Base-by-base conservation (phyloP, 2,888 invertebrate species). In the Eupeodes luniger region DNA sequence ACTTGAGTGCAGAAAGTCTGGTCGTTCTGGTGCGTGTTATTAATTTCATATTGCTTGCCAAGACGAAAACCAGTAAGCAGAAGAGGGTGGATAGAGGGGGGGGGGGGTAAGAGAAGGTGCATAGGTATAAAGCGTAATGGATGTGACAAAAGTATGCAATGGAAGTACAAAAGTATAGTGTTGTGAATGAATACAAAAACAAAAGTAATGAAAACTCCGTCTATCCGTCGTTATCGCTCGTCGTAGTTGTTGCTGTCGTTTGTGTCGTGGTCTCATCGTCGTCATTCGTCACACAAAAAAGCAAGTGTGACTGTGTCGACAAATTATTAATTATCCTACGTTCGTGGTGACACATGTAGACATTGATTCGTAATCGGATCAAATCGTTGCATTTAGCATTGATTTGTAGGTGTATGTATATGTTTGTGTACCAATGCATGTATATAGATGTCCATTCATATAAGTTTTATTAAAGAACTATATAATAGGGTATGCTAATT, bases 341-440 rank as follows among this genome's bases (percentile, higher is more conserved):
- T 78, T 40, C 85, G 85, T 81, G 74, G 85, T 85, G 85, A 88
- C 88, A 88, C 88, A 88, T 78, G 88, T 88, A 88, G 84, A 85
- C 81, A 85, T 85, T 88, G 88, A 85, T 85, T 85, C 81, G 88
- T 88, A 88, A 88, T 88, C 84, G 88, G 81, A 88, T 88, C 81
- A 88, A 88, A 88, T 81, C 78, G 81, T 81, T 85, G 81, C 88
- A 81, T 85, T 88, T 81, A 88, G 85, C 81, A 85, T 78, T 84
- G 84, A 81, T 77, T 77, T 84, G 84, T 78, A 59, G 9, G 9
- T 40, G 40, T 40, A 9, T 40, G 40, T 40, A 9, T 40, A 40
- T 40, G 5, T 40, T 5, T 40, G 40, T 40, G 40, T 40, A 40
- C 27, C 27, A 0, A 27, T 19, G 19, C 1, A 19, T 19, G 19